Base-by-base conservation (phyloP, 2,888 invertebrate genomes). In the Harpalus rubripes region DNA sequence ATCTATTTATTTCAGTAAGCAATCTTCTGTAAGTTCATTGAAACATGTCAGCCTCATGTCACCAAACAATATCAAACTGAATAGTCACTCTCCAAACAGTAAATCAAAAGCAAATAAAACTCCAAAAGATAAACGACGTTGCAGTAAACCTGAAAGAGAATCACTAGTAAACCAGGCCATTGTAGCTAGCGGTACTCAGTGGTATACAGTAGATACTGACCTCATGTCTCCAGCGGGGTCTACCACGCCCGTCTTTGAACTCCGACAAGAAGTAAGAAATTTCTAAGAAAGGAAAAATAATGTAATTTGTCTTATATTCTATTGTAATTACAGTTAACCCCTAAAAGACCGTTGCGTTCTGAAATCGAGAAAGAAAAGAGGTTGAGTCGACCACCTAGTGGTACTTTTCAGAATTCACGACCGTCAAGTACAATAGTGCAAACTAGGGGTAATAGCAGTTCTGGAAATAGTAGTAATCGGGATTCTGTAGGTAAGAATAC, bases 291-390 rank as follows among this genome's bases (percentile, higher is more conserved):
- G n/a, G 1, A 18, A 12, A n/a, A 18, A 65, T 26, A 22, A 22
- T 65, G 22, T 22, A 65, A n/a, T 16, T 26, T 65, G 16, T 18
- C 1, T 26, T 65, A 18, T 65, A 65, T 16, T 65, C 15, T 78
- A 56, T 74, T 85, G 32, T 84, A 86, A 85, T 89, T 90, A 58
- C 90, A 97, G 97, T 92, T 98, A 89, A 96, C 96, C 86, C 94
- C 97, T 12, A 95, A 96, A 90, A 93, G 98, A 16, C 97, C 98
- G 0, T 92, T 96, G 16, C 93, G 98, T 72, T 96, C 97, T 0
- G 97, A 97, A 90, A 95, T 94, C 52, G 97, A 97, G 88, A 94
- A 94, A 87, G 96, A 96, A 90, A 94, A 95, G 78, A 93, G 97
- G 1, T 91, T 95, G 85, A 97, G 97, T 87, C 93, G 97, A 2